A percentile compares a stretch with the other conserved stretches of the same genome.
These are phyloP conservation scores for Danaus plexippus DNA, from an alignment of 1,140 invertebrate species.

Conservation along the genomic window DNA sequence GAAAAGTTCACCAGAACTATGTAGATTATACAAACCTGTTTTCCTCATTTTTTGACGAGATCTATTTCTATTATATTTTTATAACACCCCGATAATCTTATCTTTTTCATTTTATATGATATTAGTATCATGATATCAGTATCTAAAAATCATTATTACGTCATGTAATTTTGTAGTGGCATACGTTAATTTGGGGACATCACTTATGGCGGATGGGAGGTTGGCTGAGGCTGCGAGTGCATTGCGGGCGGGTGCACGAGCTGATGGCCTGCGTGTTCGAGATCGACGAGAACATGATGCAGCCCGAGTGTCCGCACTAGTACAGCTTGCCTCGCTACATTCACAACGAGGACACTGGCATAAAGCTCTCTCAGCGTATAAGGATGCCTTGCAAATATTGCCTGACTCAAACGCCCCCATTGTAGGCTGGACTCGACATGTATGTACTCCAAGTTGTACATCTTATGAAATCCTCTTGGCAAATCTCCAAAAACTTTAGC, in stretches of 20 bases:
- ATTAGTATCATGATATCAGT: no score
- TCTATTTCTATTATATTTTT: no score
- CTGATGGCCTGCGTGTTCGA: constrained; percentile 89
- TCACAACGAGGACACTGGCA: constrained; percentile 88
- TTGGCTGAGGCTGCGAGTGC: constrained; percentile 88
- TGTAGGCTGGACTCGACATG: constrained; percentile 59
- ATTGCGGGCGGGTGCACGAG: constrained; percentile 83
- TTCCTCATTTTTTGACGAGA: no score
- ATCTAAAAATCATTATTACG: no score
- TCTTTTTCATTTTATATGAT: no score
- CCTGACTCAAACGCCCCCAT: constrained; percentile 71
- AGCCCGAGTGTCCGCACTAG: constrained; percentile 90
- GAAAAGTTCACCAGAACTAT: no score
- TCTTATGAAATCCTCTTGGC: constrained; percentile 15
- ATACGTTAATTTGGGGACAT: constrained; percentile 93
- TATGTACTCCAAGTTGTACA: constrained; percentile 26
- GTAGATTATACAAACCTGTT: no score
- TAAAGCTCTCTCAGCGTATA: constrained; percentile 90
- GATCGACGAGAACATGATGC: constrained; percentile 92
- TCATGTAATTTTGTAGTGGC: constrained; percentile 79
- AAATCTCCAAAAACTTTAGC: constrained; percentile 14
- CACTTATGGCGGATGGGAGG: constrained; percentile 85
- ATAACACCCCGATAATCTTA: no score
- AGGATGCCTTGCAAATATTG: constrained; percentile 86
- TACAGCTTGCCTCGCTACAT: constrained; percentile 91